These are phyloP conservation scores for Myotis lucifugus DNA, from an alignment of 2,113 vertebrate species.

Conservation along the genomic window DNA sequence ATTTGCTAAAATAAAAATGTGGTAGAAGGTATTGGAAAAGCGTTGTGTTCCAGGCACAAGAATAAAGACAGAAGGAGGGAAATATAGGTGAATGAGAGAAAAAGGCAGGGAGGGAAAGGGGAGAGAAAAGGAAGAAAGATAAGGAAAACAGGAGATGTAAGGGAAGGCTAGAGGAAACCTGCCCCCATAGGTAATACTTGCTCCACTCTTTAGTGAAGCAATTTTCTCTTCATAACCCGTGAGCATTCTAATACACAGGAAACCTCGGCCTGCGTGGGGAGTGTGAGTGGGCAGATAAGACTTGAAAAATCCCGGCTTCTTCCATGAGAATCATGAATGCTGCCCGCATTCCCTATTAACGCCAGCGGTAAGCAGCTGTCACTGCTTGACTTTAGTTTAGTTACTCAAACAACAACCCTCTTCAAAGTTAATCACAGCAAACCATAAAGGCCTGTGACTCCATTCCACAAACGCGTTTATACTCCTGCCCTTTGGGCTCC, in stretches of 20 bases:
- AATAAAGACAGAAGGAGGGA: not conserved
- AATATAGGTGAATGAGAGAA: not conserved
- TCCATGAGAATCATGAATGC: not conserved
- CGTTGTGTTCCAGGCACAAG: not conserved
- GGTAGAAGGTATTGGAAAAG: not conserved
- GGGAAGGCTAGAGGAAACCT: not conserved
- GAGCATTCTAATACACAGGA: not conserved
- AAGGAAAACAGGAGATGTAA: too few relatives aligned
- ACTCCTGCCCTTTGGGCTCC: not conserved
- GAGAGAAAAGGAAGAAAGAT: fast-evolving
- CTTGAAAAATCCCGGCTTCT: not conserved
- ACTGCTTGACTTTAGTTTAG: not conserved
- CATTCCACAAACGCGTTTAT: too few relatives aligned
- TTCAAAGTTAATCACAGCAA: not conserved
- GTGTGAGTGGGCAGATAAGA: not conserved
- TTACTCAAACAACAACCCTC: slow-evolving; percentile 18
- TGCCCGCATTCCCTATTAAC: not conserved
- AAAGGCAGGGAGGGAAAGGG: fast-evolving
- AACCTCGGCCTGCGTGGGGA: not conserved
- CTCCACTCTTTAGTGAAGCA: not conserved
- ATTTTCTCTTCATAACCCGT: not conserved
- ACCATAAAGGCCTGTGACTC: not conserved
- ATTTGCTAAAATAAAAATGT: not conserved
- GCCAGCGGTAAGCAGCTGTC: not conserved
- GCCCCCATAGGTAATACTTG: not conserved